Evolutionary conservation across 64 coral and sea anemone species (phyloP).

Genomic region (Montipora efflorescens): DNA sequence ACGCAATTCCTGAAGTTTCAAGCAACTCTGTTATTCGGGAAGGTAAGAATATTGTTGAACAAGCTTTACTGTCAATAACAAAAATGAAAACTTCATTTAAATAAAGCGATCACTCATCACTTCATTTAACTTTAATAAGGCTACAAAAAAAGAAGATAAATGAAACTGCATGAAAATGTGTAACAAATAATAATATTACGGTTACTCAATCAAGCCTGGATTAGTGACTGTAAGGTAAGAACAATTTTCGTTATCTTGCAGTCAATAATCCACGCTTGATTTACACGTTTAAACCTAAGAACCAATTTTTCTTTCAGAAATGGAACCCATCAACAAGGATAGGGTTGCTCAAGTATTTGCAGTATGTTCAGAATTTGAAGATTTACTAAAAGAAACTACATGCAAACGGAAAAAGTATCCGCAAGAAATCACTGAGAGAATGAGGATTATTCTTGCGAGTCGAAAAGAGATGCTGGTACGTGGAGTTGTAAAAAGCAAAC

Average conservation of each 20-base stretch:
- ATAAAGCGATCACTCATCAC: no score
- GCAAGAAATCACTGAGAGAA: conserved; percentile 58
- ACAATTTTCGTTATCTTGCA: no score
- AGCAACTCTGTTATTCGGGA: conserved; percentile 31
- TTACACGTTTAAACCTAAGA: background rate
- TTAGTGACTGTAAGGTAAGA: no score
- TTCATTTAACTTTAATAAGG: no score
- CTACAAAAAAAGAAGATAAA: no score
- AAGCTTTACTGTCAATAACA: no score
- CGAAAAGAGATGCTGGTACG: conserved; percentile 52
- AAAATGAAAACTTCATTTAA: no score
- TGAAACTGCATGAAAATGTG: no score
- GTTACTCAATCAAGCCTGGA: no score
- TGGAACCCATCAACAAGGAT: conserved; percentile 65
- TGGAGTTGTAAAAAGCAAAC: background rate
- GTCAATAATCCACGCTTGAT: background rate
- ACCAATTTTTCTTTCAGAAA: conserved; percentile 6
- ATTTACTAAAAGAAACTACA: conserved; percentile 71
- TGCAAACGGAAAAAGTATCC: conserved; percentile 90
- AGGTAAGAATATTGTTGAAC: conserved; percentile 1
- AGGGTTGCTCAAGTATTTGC: conserved; percentile 68
- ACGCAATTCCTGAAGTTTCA: background rate
- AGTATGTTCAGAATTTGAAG: conserved; percentile 86
- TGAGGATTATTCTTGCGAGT: conserved; percentile 44
- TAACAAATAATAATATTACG: no score